Percentiles rank a stretch among this genome's conserved stretches.
Conservation (phyloP, 1,140 invertebrate genomes). For the Leguminivora glycinivorella region DNA sequence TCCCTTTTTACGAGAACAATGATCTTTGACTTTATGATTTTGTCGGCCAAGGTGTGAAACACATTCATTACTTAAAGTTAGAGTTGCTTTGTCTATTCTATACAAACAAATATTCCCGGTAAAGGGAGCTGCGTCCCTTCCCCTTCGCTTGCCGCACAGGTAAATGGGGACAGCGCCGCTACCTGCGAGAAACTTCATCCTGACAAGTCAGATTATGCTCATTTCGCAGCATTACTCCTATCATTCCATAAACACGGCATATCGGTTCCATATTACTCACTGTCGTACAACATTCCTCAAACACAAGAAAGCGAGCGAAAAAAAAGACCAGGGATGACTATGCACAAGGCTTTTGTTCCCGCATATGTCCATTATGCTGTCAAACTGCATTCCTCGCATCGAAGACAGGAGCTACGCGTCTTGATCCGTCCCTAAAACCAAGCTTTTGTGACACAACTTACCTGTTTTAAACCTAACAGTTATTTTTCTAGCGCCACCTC, state of each 20-base stretch:
- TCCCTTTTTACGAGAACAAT: neutral
- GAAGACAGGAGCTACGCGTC: slow-evolving; percentile 71
- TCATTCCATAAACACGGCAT: slow-evolving; percentile 35
- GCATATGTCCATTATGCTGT: slow-evolving; percentile 68
- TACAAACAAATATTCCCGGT: slow-evolving; percentile 58
- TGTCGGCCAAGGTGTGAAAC: slow-evolving; percentile 32
- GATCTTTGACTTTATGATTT: slow-evolving; percentile 20
- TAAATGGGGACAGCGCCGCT: slow-evolving; percentile 60
- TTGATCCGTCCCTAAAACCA: slow-evolving; percentile 56
- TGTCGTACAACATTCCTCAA: slow-evolving; percentile 34
- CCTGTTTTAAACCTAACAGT: slow-evolving; percentile 75
- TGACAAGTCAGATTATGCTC: slow-evolving; percentile 12
- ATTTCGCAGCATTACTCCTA: slow-evolving; percentile 4
- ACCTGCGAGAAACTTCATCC: slow-evolving; percentile 55
- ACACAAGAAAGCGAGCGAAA: slow-evolving; percentile 55
- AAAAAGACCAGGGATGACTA: slow-evolving; percentile 67
- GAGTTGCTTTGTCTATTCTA: slow-evolving; percentile 48
- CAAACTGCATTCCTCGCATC: slow-evolving; percentile 74
- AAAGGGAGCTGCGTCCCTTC: slow-evolving; percentile 57
- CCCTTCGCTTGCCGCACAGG: slow-evolving; percentile 51
- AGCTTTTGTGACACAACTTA: slow-evolving; percentile 73
- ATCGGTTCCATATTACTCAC: slow-evolving; percentile 40
- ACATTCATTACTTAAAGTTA: slow-evolving; percentile 33
- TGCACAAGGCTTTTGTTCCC: slow-evolving; percentile 76
- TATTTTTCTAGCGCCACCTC: slow-evolving; percentile 56